Conservation (phyloP, 2,888 invertebrate species). For the Notodonta dromedarius region DNA sequence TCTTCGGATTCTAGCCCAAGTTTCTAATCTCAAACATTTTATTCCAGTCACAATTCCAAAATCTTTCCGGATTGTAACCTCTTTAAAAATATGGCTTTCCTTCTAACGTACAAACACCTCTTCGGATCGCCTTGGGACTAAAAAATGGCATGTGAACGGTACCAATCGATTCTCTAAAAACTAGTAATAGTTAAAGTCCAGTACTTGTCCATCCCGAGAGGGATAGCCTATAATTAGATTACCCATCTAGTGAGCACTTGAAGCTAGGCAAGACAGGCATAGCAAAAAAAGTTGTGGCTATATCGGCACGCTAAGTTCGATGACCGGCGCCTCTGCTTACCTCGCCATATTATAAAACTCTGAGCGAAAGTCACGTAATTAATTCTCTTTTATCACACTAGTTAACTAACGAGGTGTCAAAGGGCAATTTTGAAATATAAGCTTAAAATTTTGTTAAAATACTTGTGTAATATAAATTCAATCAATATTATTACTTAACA, state of each 20-base stretch:
- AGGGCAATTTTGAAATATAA: conserved; percentile 6
- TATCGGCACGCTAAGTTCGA: conserved; percentile 66
- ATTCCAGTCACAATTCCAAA: no score
- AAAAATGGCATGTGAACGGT: conserved; percentile 41
- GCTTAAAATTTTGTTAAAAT: neutral
- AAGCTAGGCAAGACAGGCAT: conserved; percentile 64
- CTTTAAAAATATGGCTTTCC: no score
- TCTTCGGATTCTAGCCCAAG: no score
- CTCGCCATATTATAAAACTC: conserved; percentile 64
- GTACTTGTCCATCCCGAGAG: conserved; percentile 56
- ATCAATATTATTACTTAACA: no score
- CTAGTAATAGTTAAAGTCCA: conserved; percentile 54
- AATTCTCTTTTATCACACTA: conserved; percentile 35
- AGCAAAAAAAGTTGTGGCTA: conserved; percentile 71
- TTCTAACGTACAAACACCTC: neutral
- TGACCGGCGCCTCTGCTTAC: conserved; percentile 65
- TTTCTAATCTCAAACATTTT: no score
- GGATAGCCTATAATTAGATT: conserved; percentile 75
- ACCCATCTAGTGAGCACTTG: conserved; percentile 65
- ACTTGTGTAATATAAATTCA: neutral
- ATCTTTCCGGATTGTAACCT: no score
- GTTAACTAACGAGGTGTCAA: conserved; percentile 8
- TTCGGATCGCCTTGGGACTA: neutral
- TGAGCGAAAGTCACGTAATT: conserved; percentile 61
- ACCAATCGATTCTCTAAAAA: conserved; percentile 47